A percentile compares a stretch with the other conserved stretches of the same genome.
These are phyloP conservation scores for Lepeophtheirus salmonis DNA, from an alignment of 1,140 invertebrate species.

Conservation along the genomic window DNA sequence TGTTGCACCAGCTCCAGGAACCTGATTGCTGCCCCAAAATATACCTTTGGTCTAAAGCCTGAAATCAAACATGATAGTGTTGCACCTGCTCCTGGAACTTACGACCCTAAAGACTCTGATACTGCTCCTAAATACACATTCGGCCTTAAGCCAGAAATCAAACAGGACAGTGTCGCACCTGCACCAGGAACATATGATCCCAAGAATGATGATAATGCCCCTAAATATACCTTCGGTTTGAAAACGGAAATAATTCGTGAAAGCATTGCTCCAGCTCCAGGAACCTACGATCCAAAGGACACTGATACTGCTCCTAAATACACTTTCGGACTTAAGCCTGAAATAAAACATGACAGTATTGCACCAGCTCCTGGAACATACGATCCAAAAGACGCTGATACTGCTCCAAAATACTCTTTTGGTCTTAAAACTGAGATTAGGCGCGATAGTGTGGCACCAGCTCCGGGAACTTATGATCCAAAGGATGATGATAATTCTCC, in stretches of 20 bases:
- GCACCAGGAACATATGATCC: constrained; percentile 13
- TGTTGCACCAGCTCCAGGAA: not conserved
- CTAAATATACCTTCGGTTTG: constrained; percentile 7
- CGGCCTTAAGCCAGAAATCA: constrained; percentile 15
- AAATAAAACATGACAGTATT: not conserved
- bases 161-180: not conserved
- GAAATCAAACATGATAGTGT: not conserved
- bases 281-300: constrained; percentile 1
- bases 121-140: constrained; percentile 13
- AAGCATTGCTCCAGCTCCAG: constrained; percentile 7
- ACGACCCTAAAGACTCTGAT: constrained; percentile 13
- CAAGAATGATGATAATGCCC: not conserved
- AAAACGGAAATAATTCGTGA: not conserved
- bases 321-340: not conserved
- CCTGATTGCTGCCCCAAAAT: not conserved
- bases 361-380: constrained; percentile 13
- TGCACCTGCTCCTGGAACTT: constrained; percentile 15
- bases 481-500: not conserved
- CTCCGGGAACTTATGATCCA: constrained; percentile 15
- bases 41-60: constrained; percentile 10
- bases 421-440: constrained; percentile 12
- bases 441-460: not conserved
- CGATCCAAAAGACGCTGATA: constrained; percentile 1
- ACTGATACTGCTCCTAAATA: constrained; percentile 4
- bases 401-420: constrained; percentile 2